Evolutionary conservation across 2,888 invertebrate species (phyloP).

Genomic region (Drosophila yooni): DNA sequence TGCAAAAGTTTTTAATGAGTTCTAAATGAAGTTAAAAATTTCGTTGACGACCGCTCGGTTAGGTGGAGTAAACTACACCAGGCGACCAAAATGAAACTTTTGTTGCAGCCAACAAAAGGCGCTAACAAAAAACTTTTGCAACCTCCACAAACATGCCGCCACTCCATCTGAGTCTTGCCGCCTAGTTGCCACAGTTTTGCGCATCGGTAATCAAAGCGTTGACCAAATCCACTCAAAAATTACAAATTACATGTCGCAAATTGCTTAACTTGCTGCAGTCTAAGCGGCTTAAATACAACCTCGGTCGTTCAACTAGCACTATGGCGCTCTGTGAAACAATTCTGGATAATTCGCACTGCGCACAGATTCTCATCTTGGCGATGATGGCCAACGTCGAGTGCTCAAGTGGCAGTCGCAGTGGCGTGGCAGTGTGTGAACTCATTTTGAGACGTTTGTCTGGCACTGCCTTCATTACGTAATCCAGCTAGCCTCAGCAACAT

Average conservation of each 20-base stretch:
- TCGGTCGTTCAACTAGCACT: conserved; percentile 8
- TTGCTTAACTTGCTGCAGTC: conserved; percentile 48
- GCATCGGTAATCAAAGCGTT: conserved; percentile 62
- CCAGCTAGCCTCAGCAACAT: conserved; percentile 23
- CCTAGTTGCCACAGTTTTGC: conserved; percentile 24
- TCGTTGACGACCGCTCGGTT: conserved; percentile 67
- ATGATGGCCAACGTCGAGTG: conserved; percentile 56
- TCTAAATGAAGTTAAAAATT: conserved; percentile 77
- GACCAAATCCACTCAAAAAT: conserved; percentile 39
- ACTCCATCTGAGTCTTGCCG: conserved; percentile 20
- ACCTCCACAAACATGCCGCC: conserved; percentile 5
- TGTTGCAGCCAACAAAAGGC: conserved; percentile 46
- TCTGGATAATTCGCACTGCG: conserved; percentile 27
- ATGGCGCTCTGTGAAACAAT: neutral
- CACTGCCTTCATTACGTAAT: conserved; percentile 63
- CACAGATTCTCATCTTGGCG: conserved; percentile 47
- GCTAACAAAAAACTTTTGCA: conserved; percentile 11
- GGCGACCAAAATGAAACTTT: conserved; percentile 63
- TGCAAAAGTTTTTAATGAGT: conserved; percentile 80
- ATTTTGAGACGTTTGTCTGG: conserved; percentile 73
- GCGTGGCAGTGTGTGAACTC: conserved; percentile 49
- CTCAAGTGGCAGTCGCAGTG: conserved; percentile 19
- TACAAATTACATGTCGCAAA: conserved; percentile 36
- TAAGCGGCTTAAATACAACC: conserved; percentile 43
- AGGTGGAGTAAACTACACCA: conserved; percentile 69